Conservation (phyloP, 2,888 invertebrate species). For the Eristalis tenax region DNA sequence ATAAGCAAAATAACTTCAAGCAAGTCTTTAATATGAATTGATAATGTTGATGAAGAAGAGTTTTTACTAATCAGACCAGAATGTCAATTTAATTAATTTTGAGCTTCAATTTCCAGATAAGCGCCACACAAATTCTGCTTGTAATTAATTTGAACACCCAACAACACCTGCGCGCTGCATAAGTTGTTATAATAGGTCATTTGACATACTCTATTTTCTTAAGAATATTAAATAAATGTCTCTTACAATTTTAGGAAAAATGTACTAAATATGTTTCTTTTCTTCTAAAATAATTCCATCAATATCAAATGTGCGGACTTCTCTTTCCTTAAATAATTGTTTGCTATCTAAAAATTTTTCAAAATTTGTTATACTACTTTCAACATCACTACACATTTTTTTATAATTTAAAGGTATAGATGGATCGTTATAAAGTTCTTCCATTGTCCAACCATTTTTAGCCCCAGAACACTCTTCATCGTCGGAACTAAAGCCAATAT, state of each 20-base stretch:
- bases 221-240: background rate
- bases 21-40: too few relatives aligned
- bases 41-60: too few relatives aligned
- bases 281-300: slow-evolving; percentile 81
- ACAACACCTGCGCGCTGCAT: too few relatives aligned
- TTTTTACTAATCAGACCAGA: too few relatives aligned
- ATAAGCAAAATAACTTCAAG: too few relatives aligned
- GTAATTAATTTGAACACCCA: too few relatives aligned
- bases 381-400: slow-evolving; percentile 80
- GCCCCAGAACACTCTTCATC: slow-evolving; percentile 73
- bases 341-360: slow-evolving; percentile 77
- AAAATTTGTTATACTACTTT: slow-evolving; percentile 79
- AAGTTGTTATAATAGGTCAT: too few relatives aligned
- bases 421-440: slow-evolving; percentile 80
- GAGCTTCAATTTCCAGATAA: too few relatives aligned
- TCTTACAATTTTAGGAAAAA: background rate
- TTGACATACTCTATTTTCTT: background rate
- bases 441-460: slow-evolving; percentile 79
- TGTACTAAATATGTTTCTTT: slow-evolving; percentile 68
- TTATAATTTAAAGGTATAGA: slow-evolving; percentile 80
- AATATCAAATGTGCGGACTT: slow-evolving; percentile 82
- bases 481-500: slow-evolving; percentile 75
- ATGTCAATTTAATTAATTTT: too few relatives aligned
- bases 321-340: slow-evolving; percentile 53
- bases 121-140: too few relatives aligned